Evolutionary conservation across 2,888 invertebrate genomes (phyloP).

Genomic region (Seira sanloemensis): DNA sequence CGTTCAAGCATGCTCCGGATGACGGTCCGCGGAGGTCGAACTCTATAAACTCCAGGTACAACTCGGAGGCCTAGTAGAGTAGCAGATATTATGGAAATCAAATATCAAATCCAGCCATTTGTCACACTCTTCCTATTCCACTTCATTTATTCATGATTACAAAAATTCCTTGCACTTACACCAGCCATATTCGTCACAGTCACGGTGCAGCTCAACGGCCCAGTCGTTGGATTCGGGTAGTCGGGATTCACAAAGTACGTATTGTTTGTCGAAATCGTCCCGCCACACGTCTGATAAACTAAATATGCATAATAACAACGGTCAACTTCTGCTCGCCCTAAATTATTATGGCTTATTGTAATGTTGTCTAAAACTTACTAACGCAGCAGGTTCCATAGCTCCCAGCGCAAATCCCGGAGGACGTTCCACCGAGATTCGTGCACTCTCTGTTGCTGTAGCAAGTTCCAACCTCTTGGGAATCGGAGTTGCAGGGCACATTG

Average conservation of each 20-base stretch:
- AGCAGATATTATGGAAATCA: slow-evolving; percentile 63
- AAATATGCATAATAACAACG: too few relatives aligned
- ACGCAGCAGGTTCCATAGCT: slow-evolving; percentile 89
- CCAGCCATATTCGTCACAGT: slow-evolving; percentile 83
- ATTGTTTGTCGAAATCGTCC: slow-evolving; percentile 83
- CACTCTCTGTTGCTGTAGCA: slow-evolving; percentile 88
- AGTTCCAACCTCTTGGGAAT: slow-evolving; percentile 79
- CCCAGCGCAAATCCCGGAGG: slow-evolving; percentile 85
- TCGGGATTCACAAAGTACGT: slow-evolving; percentile 89
- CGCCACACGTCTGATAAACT: slow-evolving; percentile 86
- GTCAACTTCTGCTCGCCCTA: too few relatives aligned
- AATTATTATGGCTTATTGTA: too few relatives aligned
- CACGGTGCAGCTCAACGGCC: slow-evolving; percentile 83
- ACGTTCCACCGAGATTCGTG: slow-evolving; percentile 82
- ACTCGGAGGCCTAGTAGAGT: slow-evolving; percentile 78
- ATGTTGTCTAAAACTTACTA: slow-evolving; percentile 82
- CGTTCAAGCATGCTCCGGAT: slow-evolving; percentile 83
- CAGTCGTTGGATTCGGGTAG: slow-evolving; percentile 84
- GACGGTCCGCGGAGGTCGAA: slow-evolving; percentile 84
- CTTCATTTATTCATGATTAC: not conserved
- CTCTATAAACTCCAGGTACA: slow-evolving; percentile 86
- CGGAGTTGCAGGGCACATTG: slow-evolving; percentile 71
- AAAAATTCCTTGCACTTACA: slow-evolving; percentile 40
- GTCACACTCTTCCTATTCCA: not conserved
- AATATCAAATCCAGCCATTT: not conserved